Conservation (phyloP, 2,113 vertebrate species). For the Elanoides forficatus region DNA sequence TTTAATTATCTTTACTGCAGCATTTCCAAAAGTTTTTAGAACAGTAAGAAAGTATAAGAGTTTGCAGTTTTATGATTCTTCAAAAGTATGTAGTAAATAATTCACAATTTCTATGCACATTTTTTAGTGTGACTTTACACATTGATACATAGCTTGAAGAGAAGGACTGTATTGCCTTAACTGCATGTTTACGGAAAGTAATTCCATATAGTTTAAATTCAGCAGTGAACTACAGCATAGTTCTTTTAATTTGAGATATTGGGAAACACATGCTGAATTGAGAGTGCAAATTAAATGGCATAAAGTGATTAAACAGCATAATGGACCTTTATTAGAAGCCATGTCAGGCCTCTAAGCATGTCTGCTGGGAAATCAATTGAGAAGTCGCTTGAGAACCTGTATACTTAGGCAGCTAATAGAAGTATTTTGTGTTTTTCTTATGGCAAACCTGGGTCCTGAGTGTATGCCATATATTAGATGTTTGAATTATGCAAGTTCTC, state of each 20-base stretch:
- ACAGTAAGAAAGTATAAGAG: not conserved
- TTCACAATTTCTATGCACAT: not conserved
- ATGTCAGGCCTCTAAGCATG: not conserved
- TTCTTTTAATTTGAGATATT: not conserved
- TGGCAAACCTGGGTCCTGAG: not conserved
- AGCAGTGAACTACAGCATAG: not conserved
- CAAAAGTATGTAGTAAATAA: not conserved
- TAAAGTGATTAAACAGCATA: not conserved
- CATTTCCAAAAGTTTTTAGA: not conserved
- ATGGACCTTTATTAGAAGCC: not conserved
- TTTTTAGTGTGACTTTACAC: not conserved
- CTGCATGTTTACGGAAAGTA: not conserved
- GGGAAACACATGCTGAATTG: not conserved
- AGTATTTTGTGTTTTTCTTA: not conserved
- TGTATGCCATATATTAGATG: not conserved
- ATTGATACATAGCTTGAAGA: not conserved
- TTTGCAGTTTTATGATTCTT: not conserved
- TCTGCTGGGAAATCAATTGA: not conserved
- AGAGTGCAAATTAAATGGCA: not conserved
- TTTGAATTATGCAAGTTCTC: not conserved
- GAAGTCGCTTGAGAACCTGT: not conserved
- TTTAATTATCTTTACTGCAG: not conserved
- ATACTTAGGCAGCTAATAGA: not conserved
- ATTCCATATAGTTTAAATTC: not conserved
- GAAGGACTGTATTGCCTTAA: not conserved